Base-by-base conservation (phyloP, 92 coral and sea anemone species). In the Siderastrea radians region DNA sequence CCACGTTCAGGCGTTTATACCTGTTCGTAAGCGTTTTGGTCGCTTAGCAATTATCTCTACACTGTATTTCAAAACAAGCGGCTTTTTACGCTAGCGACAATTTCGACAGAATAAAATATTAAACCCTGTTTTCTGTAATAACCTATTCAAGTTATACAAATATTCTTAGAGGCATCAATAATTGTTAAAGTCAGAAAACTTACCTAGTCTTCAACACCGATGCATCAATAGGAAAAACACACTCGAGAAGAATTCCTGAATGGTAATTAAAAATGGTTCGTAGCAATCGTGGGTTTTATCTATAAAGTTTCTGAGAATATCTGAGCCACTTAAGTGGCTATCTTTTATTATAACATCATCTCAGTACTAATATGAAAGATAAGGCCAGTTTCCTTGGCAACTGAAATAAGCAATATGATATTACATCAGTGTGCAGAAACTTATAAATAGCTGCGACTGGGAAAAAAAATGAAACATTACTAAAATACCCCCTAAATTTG, bases 291-390 rank as follows among this genome's bases (percentile, higher is more conserved):
- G 1, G 77, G 70, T 65, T 61, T 72, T 84, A 73, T 61, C 46
- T 50, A 48, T 44, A 13, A 84, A 84, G 52, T 49, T 84, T 81
- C 72, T 84, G 87, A 84, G 80, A 84, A 73, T 26, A 49, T 49
- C 73, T 61, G 3, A 49, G 13, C 48, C 64, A 45, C 50, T 38
- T 45, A 74, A 84, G 72, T 61, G 80, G 61, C 78, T 81, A 65
- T 84, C 68, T 49, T 15, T 64, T 26, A 49, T 17, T 80, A 16
- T 47, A 62, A 19, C 65, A 44, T 57, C 52, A 80, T 15, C 66
- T 75, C 16, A 17, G 49, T 19, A 4, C 19, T 68, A 49, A 71
- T 54, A 58, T n/a, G 77, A 44, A 44, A 62, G 45, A 55, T 57
- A 69, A 57, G 19, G 45, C 45, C 9, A 55, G 86, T 82, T 55